Evolutionary conservation across 2,888 invertebrate genomes (phyloP), one percentile per base, ranked within the genome.

Genomic region (Coenonympha arcania): DNA sequence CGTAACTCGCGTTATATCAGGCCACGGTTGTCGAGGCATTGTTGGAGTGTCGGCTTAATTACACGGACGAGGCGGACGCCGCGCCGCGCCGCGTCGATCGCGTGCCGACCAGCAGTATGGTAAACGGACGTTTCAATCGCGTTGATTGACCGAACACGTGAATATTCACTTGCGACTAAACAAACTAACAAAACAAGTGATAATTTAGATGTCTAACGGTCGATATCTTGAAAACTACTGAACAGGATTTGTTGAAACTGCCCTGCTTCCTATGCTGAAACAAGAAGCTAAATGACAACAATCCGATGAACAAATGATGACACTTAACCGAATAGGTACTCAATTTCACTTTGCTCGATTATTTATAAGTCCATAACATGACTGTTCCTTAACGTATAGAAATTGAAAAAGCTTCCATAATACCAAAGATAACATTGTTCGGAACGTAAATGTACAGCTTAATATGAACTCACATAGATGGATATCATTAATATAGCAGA

Each of bases 1-100:
- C 45, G 28, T 33, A 34, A n/a, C n/a, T n/a, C n/a, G n/a, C n/a
- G n/a, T 42, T 18, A 44, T 30, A 48, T 42, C 46, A 46, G 16
- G 20, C 37, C 20, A 47, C 48, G 39, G 48, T 8, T 33, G 39
- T 18, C 24, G n/a, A 20, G 19, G 44, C 43, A 42, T 42, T 42
- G 42, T 42, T 42, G 19, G 30, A 19, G n/a, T 42, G 44, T 31
- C 40, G 43, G 44, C 34, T 48, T 53, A 53, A 56, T 51, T 50
- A 47, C 47, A 8, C 5, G 13, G 51, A 31, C 56, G 56, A 51
- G n/a, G n/a, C n/a, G n/a, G n/a, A n/a, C n/a, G n/a, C n/a, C n/a
- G n/a, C n/a, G n/a, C n/a, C n/a, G n/a, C n/a, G n/a, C n/a, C n/a
- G n/a, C n/a, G n/a, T n/a, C 56, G 56, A 48, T 54, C 28, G 51